phyloP scores from a whole-genome alignment of 2,113 vertebrate species.

The Protobothrops mucrosquamatus region DNA sequence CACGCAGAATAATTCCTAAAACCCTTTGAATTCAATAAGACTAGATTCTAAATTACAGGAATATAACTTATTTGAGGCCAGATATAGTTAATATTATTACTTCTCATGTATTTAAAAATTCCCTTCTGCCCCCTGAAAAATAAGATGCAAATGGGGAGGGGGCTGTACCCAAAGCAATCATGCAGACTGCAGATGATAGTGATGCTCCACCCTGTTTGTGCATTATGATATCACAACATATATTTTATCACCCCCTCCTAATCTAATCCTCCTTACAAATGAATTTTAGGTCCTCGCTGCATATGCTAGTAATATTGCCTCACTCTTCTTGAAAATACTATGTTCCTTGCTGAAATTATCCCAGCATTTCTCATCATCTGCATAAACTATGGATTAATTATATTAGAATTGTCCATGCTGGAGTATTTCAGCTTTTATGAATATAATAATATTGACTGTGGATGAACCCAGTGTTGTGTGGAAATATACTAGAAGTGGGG shows the following conservation, averaged over 20 bases:
- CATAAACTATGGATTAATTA: background rate
- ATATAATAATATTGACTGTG: background rate
- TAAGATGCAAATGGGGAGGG: background rate
- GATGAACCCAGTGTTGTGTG: background rate
- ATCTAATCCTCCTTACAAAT: background rate
- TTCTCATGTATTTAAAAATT: background rate
- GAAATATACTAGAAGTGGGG: background rate
- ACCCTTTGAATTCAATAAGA: background rate
- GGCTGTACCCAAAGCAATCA: background rate
- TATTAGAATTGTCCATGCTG: background rate
- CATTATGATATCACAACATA: background rate
- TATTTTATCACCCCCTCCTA: background rate
- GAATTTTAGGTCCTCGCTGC: background rate
- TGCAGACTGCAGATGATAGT: background rate
- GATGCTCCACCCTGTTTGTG: background rate
- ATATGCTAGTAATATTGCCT: background rate
- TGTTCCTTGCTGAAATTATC: background rate
- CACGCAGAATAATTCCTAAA: slow-evolving; percentile 35
- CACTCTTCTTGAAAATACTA: background rate
- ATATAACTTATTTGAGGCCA: background rate
- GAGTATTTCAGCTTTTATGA: background rate
- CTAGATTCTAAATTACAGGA: background rate
- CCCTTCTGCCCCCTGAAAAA: background rate
- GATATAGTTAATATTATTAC: background rate
- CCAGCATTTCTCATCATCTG: background rate